Base-by-base conservation (phyloP, 2,888 invertebrate genomes). In the Eilema depressum region DNA sequence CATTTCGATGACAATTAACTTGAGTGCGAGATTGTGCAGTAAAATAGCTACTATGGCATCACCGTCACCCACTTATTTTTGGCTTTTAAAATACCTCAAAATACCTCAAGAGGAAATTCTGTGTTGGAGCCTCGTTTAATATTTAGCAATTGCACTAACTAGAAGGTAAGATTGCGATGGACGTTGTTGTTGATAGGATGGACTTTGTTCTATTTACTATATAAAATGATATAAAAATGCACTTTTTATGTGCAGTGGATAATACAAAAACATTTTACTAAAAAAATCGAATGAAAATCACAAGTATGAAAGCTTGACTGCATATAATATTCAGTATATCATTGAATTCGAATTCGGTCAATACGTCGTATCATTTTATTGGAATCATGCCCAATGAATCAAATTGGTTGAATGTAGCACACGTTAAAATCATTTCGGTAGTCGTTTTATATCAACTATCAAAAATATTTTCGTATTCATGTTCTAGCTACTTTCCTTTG, bases 311-410 rank as follows among this genome's bases (percentile, higher is more conserved):
- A 69, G 20, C 64, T 64, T 63, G 26, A 79, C 60, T 63, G 67
- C n/a, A 28, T 82, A 74, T 68, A 74, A 67, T 65, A 74, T 80
- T 73, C 70, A 76, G 68, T 71, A n/a, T 72, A 76, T 76, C 33
- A 63, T 67, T 76, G 73, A 73, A 76, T 72, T 73, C 74, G 47
- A 79, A 73, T 73, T 76, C 74, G 69, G 80, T 73, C 77, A 79
- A 77, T 75, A 77, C 77, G 69, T 76, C 72, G 66, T 71, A 83
- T 76, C 68, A 61, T 30, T 70, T 70, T 83, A 78, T 83, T 81
- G 83, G 83, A 81, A 78, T 81, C 79, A 83, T 83, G 79, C 76
- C 83, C 83, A 81, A 76, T 81, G 71, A 73, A 81, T 74, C 75
- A 80, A 81, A 82, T 82, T 73, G 74, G 71, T 80, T 61, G 66